Evolutionary conservation across 2,797 vertebrate genomes (phyloP), one percentile per base, ranked within the genome.

Genomic region (Hydrocynus forskahlii): DNA sequence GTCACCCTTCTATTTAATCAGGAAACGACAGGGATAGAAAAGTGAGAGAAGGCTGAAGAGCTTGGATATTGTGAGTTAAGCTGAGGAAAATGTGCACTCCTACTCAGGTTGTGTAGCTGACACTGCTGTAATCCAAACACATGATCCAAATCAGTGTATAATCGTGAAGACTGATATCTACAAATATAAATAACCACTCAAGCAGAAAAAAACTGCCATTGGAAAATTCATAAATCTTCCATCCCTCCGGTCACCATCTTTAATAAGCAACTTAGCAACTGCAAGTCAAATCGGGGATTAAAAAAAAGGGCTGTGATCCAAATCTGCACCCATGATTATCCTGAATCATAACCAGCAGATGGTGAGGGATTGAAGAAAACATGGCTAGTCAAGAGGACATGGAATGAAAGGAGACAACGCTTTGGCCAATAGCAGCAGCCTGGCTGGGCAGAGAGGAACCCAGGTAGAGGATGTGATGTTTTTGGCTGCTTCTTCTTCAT

Each of bases 261-360:
- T 64, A 79, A 55, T 19, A 52, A 50, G 19, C 29, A 80, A 54
- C 19, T 81, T 52, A 73, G n/a, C 50, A 57, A 80, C 70, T 62
- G 1, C 35, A 67, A 59, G 43, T 40, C 25, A 14, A 75, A 71
- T 25, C 17, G 38, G 59, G 7, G 14, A 16, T 10, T 52, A 68
- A 79, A 57, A 78, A 63, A 79, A 71, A 57, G 29, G 66, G 50
- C 40, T 40, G 17, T 45, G 72, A 72, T 74, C 73, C 52, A 55
- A 82, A 82, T 81, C 50, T 81, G 12, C 35, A 69, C 78, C 57
- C 23, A 48, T 3, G 13, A 21, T 63, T 77, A 68, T 43, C 48
- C 21, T 23, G 40, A 45, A 38, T 81, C 8, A 2, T 40, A 13
- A 45, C 63, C 23, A 45, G 2, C 7, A 52, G 16, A 48, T 21